Base-by-base conservation (phyloP, 2,797 vertebrate species). In the Echiichthys vipera region DNA sequence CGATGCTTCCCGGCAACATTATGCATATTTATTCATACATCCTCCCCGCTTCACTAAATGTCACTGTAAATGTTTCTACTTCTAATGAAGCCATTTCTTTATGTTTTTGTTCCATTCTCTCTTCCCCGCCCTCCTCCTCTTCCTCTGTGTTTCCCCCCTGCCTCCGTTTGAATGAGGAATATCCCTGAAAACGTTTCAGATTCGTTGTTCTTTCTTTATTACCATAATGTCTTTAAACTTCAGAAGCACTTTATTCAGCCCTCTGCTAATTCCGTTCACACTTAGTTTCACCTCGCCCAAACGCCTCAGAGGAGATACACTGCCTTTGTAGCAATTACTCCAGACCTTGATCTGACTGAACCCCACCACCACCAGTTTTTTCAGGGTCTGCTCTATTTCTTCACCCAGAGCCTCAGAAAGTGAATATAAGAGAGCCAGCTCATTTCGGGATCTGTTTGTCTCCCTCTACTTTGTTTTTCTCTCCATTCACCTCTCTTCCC, bases 1-100 rank as follows among this genome's bases (percentile, higher is more conserved):
- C 78, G 12, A 84, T 91, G 84, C 91, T 93, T 91, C 87, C 87
- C 70, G 74, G 86, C 88, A 90, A 89, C 87, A 87, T 93, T 88
- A 90, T 94, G 92, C 93, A 94, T 94, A 94, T 94, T 93, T 94
- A 94, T 94, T 91, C 85, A 87, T 84, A 85, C 87, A 86, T 91
- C 89, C 75, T 88, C 83, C 73, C 77, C 37, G 77, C 84, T 91
- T 89, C 83, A 77, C 91, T 92, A 91, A 94, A 94, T 94, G 92
- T 93, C 94, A 93, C 83, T 79, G 90, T 91, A 92, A 93, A 92
- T 92, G 88, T 92, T 92, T 93, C 79, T 86, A 78, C 81, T 90
- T 89, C 86, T 83, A 92, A 93, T 92, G 83, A 91, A 92, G 67
- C 80, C 34, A 62, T 90, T 88, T 88, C 83, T 89, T 86, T 68